Conservation (phyloP, 2,797 vertebrate species). For the Aphelocoma californica region DNA sequence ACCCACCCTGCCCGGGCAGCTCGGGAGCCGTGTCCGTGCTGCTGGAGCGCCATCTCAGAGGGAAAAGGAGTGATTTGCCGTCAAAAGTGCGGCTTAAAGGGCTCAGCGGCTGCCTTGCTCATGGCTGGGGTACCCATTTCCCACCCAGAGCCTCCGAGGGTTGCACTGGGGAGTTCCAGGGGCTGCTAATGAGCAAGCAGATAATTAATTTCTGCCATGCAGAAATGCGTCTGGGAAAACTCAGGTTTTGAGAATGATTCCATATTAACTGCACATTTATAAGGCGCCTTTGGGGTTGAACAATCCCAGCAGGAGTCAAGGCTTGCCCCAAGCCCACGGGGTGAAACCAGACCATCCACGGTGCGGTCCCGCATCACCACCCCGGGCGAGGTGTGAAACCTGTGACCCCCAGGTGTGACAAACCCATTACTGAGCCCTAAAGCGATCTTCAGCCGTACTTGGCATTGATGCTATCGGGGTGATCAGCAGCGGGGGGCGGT, state of each 20-base stretch:
- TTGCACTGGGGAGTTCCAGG: too few species aligned
- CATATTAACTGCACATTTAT: accelerated
- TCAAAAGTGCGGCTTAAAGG: accelerated
- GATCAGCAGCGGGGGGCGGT: neutral
- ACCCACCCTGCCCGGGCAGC: neutral
- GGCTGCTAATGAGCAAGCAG: neutral
- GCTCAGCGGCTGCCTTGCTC: neutral
- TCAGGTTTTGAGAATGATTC: neutral
- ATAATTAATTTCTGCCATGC: neutral
- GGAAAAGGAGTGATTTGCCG: neutral
- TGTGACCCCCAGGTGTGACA: neutral
- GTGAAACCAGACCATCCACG: accelerated
- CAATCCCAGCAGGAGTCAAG: neutral
- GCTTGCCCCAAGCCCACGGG: accelerated
- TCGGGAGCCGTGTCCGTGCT: neutral
- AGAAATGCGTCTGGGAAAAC: neutral
- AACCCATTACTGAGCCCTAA: neutral
- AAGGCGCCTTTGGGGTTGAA: neutral
- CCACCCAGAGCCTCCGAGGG: neutral
- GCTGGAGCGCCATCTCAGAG: neutral
- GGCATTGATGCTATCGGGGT: neutral
- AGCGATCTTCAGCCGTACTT: neutral
- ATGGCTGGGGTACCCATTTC: neutral
- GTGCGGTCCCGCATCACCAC: neutral
- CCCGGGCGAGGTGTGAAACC: neutral